Percentiles rank a stretch among this genome's conserved stretches.
phyloP scores from a whole-genome alignment of 2,888 invertebrate species.

The Cepaea hortensis region DNA sequence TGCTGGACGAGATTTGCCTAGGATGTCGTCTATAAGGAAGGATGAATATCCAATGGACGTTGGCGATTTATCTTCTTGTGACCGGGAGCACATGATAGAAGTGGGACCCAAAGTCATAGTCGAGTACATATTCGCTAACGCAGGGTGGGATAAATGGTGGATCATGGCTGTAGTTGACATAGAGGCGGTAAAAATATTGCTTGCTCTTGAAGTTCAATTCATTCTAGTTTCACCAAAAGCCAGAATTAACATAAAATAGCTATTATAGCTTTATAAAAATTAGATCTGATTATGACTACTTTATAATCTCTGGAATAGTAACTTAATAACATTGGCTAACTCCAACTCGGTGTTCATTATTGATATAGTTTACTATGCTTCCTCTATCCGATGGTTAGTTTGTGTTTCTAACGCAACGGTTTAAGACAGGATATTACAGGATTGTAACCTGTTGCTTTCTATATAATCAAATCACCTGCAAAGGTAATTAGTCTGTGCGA shows the following conservation, averaged over 20 bases:
- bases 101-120: background rate
- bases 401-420: too few species aligned
- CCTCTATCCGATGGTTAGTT: too few species aligned
- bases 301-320: too few species aligned
- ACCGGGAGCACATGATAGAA: background rate
- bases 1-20: slow-evolving; percentile 26
- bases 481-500: too few species aligned
- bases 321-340: too few species aligned
- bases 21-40: slow-evolving; percentile 52
- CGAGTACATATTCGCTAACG: slow-evolving; percentile 5
- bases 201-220: background rate
- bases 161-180: slow-evolving; percentile 14
- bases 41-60: slow-evolving; percentile 36
- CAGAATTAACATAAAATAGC: background rate
- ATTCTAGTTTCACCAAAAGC: background rate
- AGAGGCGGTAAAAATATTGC: background rate
- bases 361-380: too few species aligned
- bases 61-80: background rate
- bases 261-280: too few species aligned
- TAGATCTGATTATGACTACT: too few species aligned
- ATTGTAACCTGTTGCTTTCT: too few species aligned
- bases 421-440: too few species aligned
- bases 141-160: slow-evolving; percentile 16
- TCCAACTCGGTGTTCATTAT: too few species aligned
- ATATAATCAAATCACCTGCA: too few species aligned